Conservation (phyloP, 2,113 vertebrate species). For the Aythya baeri region DNA sequence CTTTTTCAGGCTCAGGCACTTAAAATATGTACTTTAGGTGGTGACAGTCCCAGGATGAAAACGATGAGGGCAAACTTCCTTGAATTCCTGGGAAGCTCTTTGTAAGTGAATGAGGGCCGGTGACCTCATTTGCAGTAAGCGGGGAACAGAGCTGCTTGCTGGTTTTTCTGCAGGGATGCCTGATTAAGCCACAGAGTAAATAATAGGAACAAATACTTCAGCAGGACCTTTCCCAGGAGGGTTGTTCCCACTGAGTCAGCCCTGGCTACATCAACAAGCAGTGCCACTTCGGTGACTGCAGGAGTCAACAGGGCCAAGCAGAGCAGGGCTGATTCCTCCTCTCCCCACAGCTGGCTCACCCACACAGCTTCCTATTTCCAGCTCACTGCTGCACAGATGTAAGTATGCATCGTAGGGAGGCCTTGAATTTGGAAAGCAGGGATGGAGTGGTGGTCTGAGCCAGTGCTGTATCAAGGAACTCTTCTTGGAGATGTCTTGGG, state of each 20-base stretch:
- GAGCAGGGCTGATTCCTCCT: background rate
- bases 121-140: conserved; percentile 46
- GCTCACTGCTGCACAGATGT: accelerated
- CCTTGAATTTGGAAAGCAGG: background rate
- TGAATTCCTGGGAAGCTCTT: background rate
- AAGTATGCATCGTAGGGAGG: background rate
- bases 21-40: background rate
- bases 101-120: background rate
- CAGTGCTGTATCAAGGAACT: background rate
- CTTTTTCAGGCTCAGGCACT: background rate
- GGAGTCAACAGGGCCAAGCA: background rate
- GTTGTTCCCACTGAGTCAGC: conserved; percentile 62
- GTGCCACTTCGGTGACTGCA: conserved; percentile 7
- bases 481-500: accelerated
- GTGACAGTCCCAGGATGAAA: background rate
- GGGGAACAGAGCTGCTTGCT: background rate
- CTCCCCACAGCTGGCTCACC: background rate
- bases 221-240: conserved; percentile 21
- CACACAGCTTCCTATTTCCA: background rate
- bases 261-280: conserved; percentile 28
- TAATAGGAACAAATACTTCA: conserved; percentile 56
- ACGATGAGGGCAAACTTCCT: background rate
- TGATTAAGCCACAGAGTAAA: conserved; percentile 44
- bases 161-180: conserved; percentile 18
- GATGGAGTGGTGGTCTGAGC: background rate